phyloP scores from a whole-genome alignment of 2,113 vertebrate genomes.

The Periophthalmodon schlosseri region DNA sequence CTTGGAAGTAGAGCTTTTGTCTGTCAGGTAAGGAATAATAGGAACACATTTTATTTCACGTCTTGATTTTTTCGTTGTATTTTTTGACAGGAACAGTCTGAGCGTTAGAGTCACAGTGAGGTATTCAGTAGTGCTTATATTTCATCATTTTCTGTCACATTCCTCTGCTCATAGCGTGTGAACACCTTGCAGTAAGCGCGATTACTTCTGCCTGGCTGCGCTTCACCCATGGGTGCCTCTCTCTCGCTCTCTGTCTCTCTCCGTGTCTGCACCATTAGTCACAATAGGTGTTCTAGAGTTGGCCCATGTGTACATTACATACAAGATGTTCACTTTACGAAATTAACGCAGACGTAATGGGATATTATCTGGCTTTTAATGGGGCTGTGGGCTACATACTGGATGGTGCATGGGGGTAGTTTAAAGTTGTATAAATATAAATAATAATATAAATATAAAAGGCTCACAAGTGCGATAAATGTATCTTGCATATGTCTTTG shows the following conservation, averaged over 20 bases:
- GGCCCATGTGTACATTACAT: slow-evolving; percentile 33
- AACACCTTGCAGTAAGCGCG: slow-evolving; percentile 57
- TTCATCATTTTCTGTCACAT: slow-evolving; percentile 62
- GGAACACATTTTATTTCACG: slow-evolving; percentile 23
- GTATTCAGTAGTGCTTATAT: slow-evolving; percentile 24
- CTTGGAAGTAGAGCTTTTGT: slow-evolving; percentile 12
- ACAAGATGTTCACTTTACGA: slow-evolving; percentile 12
- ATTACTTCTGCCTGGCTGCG: slow-evolving; percentile 63
- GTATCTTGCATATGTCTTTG: too few relatives aligned
- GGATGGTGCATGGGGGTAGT: too few relatives aligned
- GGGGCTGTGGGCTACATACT: too few relatives aligned
- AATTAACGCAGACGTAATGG: not conserved
- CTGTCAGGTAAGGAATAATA: slow-evolving; percentile 30
- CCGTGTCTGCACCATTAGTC: slow-evolving; percentile 55
- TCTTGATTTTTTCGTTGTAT: slow-evolving; percentile 12
- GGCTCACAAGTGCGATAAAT: too few relatives aligned
- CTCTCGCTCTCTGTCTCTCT: not conserved
- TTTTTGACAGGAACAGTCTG: slow-evolving; percentile 15
- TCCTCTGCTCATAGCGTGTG: slow-evolving; percentile 53
- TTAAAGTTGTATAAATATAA: not conserved
- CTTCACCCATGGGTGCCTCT: slow-evolving; percentile 59
- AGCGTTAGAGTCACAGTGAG: slow-evolving; percentile 35
- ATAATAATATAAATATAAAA: too few relatives aligned
- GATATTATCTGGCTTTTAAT: not conserved
- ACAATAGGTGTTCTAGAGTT: slow-evolving; percentile 28